Base-by-base conservation (phyloP, 2,113 vertebrate genomes). In the Ahaetulla prasina region DNA sequence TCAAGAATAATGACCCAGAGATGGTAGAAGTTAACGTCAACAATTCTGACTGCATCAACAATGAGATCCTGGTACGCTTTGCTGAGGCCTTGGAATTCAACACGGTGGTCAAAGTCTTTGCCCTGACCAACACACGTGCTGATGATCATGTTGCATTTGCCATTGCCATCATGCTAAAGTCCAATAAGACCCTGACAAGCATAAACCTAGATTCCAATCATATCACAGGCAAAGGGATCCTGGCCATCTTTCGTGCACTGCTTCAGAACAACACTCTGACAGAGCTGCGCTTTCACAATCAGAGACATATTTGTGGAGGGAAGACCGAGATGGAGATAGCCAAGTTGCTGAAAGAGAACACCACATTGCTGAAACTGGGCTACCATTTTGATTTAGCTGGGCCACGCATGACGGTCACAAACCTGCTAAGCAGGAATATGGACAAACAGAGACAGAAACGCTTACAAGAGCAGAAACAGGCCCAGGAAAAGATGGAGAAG, bases 281-380 rank as follows among this genome's bases (percentile, higher is more conserved):
- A 0, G 99, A 99, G 97, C 98, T 99, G 11, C 99, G 99, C 39
- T 99, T 99, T 95, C 99, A 99, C 96, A 99, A 99, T 97, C 99
- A 99, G 97, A 97, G 99, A 1, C 99, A 99, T 97, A 98, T 99
- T 96, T 99, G 99, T 0, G 99, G 99, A 0, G 99, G 99, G 43
- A 99, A 99, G 97, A 99, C 99, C 0, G 99, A 99, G 97, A 99
- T 99, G 99, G 99, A 99, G 97, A 99, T 99, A 86, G 98, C 98
- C 89, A 98, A 98, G 94, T 97, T 99, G 43, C 97, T 99, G 90
- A 99, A 99, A 94, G 99, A 99, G 8, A 99, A 99, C 97, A 98
- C 98, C 93, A 98, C 99, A 0, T 96, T 99, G 88, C 98, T 99
- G 90, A 99, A 99, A 94, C 97, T 99, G 93, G 99, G 99, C 92